Evolutionary conservation across 2,797 vertebrate genomes (phyloP).

Genomic region (Neosilurus mollespiculum): DNA sequence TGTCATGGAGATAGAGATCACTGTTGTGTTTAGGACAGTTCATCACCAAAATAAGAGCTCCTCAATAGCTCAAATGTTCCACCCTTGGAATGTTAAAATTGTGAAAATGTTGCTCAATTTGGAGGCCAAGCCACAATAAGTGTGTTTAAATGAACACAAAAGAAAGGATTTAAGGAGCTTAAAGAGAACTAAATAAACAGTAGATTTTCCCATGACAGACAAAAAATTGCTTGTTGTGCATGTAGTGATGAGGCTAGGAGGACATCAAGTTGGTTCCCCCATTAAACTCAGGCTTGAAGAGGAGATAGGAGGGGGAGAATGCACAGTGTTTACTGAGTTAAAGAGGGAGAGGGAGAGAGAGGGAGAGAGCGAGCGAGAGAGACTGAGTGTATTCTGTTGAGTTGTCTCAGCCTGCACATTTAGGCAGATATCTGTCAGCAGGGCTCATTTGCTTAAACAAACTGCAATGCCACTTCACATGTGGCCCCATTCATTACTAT

Average conservation of each 20-base stretch:
- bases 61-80: conserved; percentile 1
- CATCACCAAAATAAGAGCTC: background rate
- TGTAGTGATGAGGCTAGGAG: conserved; percentile 73
- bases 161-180: conserved; percentile 69
- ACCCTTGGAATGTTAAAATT: conserved; percentile 21
- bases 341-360: background rate
- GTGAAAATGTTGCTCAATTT: conserved; percentile 17
- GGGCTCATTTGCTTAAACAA: conserved; percentile 70
- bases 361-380: conserved; percentile 51
- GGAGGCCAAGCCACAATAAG: conserved; percentile 50
- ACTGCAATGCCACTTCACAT: conserved; percentile 63
- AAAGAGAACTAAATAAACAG: conserved; percentile 70
- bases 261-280: conserved; percentile 49
- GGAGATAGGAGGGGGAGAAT: conserved; percentile 25
- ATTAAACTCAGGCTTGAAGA: conserved; percentile 39
- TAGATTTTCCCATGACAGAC: conserved; percentile 73
- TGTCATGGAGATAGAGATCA: background rate
- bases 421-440: conserved; percentile 65
- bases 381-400: conserved; percentile 50
- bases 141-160: conserved; percentile 46
- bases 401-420: conserved; percentile 58
- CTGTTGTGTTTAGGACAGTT: background rate
- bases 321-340: conserved; percentile 32
- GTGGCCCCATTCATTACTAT: conserved; percentile 63
- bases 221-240: conserved; percentile 66